Evolutionary conservation across 2,888 invertebrate species (phyloP).

Genomic region (Perizoma affinitatum): DNA sequence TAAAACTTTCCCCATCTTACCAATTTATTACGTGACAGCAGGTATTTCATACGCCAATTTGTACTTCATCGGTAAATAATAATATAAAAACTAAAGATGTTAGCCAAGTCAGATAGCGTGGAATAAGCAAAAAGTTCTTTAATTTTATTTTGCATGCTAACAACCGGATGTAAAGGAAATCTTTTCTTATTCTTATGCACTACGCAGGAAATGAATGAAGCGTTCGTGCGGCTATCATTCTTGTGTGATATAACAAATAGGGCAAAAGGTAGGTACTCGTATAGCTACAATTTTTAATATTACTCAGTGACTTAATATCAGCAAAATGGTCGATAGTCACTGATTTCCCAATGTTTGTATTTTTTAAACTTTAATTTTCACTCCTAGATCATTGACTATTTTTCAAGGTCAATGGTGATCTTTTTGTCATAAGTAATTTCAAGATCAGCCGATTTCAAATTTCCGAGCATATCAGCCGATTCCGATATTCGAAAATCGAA

Average conservation of each 20-base stretch:
- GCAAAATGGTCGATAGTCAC: too few relatives aligned
- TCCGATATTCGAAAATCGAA: too few relatives aligned
- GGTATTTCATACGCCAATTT: constrained; percentile 58
- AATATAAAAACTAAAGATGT: constrained; percentile 47
- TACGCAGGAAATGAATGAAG: constrained; percentile 28
- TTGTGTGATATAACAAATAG: too few relatives aligned
- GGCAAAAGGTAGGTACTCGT: constrained; percentile 9
- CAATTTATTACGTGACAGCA: constrained; percentile 72
- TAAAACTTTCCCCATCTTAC: constrained; percentile 67
- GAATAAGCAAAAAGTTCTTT: constrained; percentile 56
- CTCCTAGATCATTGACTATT: too few relatives aligned
- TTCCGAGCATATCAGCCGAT: too few relatives aligned
- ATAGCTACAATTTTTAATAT: constrained; percentile 3
- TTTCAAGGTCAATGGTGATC: too few relatives aligned
- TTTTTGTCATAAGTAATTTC: too few relatives aligned
- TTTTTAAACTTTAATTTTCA: too few relatives aligned
- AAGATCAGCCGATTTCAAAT: too few relatives aligned
- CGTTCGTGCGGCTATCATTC: too few relatives aligned
- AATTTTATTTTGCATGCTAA: constrained; percentile 53
- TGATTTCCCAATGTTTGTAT: neutral
- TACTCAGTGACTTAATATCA: too few relatives aligned
- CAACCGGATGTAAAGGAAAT: constrained; percentile 40
- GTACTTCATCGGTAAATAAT: constrained; percentile 51
- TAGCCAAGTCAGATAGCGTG: constrained; percentile 61
- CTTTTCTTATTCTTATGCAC: constrained; percentile 39